Conservation (phyloP, 2,888 invertebrate species). For the Bugulina stolonifera region DNA sequence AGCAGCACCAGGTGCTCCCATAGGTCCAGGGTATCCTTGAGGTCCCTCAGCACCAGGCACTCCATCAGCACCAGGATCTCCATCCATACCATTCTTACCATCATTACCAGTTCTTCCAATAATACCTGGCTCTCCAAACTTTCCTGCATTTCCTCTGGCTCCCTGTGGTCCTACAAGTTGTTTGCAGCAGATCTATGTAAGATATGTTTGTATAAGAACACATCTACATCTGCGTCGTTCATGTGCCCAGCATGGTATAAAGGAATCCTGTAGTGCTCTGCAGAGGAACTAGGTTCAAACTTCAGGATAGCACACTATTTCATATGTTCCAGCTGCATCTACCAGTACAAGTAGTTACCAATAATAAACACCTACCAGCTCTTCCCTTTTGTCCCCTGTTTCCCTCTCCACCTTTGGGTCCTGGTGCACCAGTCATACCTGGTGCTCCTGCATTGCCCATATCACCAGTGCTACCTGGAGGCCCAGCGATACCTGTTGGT, state of each 20-base stretch:
- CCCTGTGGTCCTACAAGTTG: constrained; percentile 24
- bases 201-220: too few species aligned
- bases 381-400: constrained; percentile 27
- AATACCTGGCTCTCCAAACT: constrained; percentile 11
- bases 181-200: too few species aligned
- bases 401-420: constrained; percentile 28
- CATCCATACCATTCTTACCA: constrained; percentile 24
- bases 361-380: constrained; percentile 13
- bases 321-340: too few species aligned
- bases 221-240: too few species aligned
- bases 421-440: constrained; percentile 27
- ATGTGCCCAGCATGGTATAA: too few species aligned
- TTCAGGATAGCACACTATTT: too few species aligned
- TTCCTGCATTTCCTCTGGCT: constrained; percentile 2
- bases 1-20: constrained; percentile 19
- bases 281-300: too few species aligned
- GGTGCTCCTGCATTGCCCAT: constrained; percentile 28
- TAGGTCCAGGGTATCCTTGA: constrained; percentile 19
- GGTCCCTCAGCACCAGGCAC: constrained; percentile 23
- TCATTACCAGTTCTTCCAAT: constrained; percentile 22
- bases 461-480: constrained; percentile 26
- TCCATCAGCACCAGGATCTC: constrained; percentile 25
- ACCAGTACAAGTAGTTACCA: neutral
- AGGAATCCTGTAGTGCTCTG: too few species aligned
- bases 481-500: constrained; percentile 28